Percentiles rank a stretch among this genome's conserved stretches.
Conservation (phyloP, 2,113 vertebrate species). For the Narcine bancroftii region DNA sequence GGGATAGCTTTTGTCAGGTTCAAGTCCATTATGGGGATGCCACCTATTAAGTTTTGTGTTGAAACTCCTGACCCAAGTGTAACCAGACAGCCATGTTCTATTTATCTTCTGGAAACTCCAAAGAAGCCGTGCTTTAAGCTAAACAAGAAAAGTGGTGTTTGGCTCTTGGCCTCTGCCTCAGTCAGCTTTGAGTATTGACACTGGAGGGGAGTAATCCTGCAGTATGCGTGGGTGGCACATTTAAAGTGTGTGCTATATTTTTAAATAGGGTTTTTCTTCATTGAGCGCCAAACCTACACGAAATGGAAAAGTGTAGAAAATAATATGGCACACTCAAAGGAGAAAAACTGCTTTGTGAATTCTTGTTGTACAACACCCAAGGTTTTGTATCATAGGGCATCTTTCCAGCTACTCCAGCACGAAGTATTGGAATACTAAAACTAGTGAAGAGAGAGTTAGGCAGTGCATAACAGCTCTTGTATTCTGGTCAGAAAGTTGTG, state of each 20-base stretch:
- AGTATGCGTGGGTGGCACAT: conserved; percentile 8
- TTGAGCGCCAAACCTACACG: neutral
- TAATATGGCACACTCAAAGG: neutral
- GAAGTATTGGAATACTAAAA: neutral
- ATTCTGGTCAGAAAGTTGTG: neutral
- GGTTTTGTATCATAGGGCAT: neutral
- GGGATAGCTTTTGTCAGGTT: neutral
- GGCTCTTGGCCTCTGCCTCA: neutral
- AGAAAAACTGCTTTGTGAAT: neutral
- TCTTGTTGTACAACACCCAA: neutral
- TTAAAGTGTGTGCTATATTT: neutral
- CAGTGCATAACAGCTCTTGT: neutral
- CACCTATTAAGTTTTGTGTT: neutral
- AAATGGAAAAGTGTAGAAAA: neutral
- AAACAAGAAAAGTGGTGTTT: conserved; percentile 10
- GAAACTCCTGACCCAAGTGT: neutral
- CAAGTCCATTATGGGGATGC: neutral
- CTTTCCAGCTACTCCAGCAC: neutral
- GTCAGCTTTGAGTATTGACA: neutral
- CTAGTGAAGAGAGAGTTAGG: neutral
- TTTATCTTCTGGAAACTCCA: neutral
- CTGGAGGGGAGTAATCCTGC: neutral
- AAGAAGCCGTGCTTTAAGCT: neutral
- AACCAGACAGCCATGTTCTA: neutral
- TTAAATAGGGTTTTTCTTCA: conserved; percentile 25